Base-by-base conservation (phyloP, 2,113 vertebrate species). In the Forbesichthys papilliferus region DNA sequence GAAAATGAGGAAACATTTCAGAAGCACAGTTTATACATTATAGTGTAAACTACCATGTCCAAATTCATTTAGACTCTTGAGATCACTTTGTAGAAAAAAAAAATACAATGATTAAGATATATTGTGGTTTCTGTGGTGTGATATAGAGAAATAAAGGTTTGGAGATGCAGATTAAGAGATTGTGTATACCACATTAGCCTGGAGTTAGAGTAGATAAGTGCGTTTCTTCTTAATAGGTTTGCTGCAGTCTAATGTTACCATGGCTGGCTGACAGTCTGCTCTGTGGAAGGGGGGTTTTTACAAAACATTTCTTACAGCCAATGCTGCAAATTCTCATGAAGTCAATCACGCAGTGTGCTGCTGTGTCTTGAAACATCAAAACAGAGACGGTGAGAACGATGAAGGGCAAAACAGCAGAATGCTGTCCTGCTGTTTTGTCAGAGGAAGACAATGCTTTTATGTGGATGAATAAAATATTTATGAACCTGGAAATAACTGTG, bases 211-310 rank as follows among this genome's bases (percentile, higher is more conserved):
- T 57, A 51, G 49, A 48, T 75, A 65, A 77, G 53, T 82, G 66
- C 70, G 69, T 79, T 80, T 69, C 61, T 74, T 78, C 48, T 42
- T 61, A 71, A 53, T 61, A 27, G 27, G 27, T 27, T 27, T 33
- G 7, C 77, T 83, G 83, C 79, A 82, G 81, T 64, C 48, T 64
- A 59, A 77, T 69, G 63, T 59, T 77, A 58, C 62, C 12, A 47
- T 76, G 13, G 3, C 42, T 53, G 27, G 64, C 49, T 73, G 66
- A 70, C 76, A 36, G 77, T 74, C 34, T 77, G 65, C 68, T 60
- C 46, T 1, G 4, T 59, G 69, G 36, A 68, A 83, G 11, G 49
- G 58, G 52, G 42, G 56, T 75, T 79, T 75, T 63, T 16, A 16
- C n/a, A n/a, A n/a, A n/a, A n/a, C 65, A 18, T 33, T 56, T 46